Evolutionary conservation across 2,113 vertebrate species (phyloP).

Genomic region (Microtus montanus): DNA sequence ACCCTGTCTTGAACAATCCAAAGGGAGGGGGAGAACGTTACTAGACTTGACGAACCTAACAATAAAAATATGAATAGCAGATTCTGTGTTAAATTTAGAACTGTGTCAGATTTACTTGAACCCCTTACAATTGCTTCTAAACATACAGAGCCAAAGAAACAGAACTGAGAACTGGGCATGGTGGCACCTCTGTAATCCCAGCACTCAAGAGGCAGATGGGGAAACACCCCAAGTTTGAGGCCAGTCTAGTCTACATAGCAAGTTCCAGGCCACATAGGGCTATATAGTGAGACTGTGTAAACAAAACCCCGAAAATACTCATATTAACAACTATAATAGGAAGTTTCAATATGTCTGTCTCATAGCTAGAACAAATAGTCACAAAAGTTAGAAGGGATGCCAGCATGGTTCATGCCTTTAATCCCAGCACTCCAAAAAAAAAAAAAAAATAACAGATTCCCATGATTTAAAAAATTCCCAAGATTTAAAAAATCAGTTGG

Average conservation of each 20-base stretch:
- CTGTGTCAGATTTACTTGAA: not conserved
- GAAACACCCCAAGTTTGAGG: not conserved
- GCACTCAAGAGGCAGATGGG: not conserved
- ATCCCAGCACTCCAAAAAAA: not conserved
- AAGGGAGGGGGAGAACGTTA: not conserved
- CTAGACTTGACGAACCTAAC: not conserved
- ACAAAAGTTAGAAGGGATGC: not conserved
- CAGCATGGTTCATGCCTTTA: not conserved
- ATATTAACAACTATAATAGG: not conserved
- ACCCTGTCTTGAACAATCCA: too few species aligned
- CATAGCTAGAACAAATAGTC: not conserved
- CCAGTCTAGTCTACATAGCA: not conserved
- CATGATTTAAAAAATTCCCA: not conserved
- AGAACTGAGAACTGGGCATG: not conserved
- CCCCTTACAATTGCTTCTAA: constrained; percentile 11
- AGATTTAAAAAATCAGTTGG: not conserved
- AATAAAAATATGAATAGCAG: constrained; percentile 24
- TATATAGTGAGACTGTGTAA: not conserved
- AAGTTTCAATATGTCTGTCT: not conserved
- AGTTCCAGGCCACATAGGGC: not conserved
- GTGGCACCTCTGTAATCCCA: not conserved
- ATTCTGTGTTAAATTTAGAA: not conserved
- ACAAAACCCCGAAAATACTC: not conserved
- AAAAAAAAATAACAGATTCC: not conserved
- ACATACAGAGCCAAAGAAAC: not conserved